A percentile compares a stretch with the other conserved stretches of the same genome.
Conservation (phyloP, 1,140 invertebrate species). For the Trichogramma pretiosum region DNA sequence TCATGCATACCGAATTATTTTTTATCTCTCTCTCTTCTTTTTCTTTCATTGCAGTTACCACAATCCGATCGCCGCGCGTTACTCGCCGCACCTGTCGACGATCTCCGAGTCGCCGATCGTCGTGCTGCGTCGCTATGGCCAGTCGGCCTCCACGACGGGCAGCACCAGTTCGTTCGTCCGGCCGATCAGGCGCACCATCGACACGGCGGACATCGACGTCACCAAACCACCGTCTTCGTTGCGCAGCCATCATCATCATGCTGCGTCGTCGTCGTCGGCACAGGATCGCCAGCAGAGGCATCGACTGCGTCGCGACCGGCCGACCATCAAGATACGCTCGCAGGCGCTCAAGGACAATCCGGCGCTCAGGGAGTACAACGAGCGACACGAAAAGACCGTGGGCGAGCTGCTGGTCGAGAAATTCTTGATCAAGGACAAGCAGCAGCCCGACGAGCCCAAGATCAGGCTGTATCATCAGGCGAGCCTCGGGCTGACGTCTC, state of each 20-base stretch:
- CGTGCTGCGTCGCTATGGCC: conserved; percentile 29
- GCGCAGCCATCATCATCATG: conserved; percentile 20
- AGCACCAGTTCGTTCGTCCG: conserved; percentile 18
- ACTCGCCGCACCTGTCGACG: conserved; percentile 64
- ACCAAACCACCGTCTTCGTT: conserved; percentile 46
- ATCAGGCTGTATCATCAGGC: conserved; percentile 26
- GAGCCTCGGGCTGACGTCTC: conserved; percentile 17
- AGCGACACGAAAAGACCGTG: conserved; percentile 51
- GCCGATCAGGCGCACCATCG: conserved; percentile 58
- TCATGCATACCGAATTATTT: no score
- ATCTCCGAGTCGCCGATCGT: conserved; percentile 55
- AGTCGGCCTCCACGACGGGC: neutral
- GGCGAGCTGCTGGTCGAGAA: conserved; percentile 67
- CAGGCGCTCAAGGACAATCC: conserved; percentile 46
- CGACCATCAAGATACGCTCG: conserved; percentile 40
- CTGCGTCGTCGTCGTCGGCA: no score
- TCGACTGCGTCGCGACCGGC: conserved; percentile 31
- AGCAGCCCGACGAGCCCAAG: conserved; percentile 33
- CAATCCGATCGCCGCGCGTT: conserved; percentile 44
- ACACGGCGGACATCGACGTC: conserved; percentile 76
- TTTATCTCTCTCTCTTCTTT: no score
- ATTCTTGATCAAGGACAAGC: conserved; percentile 61
- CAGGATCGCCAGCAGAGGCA: conserved; percentile 23
- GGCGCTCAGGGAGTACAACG: conserved; percentile 33
- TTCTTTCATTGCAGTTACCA: conserved; percentile 41